Conservation (phyloP, 2,888 invertebrate genomes). For the Zygothrica quintamaculata region DNA sequence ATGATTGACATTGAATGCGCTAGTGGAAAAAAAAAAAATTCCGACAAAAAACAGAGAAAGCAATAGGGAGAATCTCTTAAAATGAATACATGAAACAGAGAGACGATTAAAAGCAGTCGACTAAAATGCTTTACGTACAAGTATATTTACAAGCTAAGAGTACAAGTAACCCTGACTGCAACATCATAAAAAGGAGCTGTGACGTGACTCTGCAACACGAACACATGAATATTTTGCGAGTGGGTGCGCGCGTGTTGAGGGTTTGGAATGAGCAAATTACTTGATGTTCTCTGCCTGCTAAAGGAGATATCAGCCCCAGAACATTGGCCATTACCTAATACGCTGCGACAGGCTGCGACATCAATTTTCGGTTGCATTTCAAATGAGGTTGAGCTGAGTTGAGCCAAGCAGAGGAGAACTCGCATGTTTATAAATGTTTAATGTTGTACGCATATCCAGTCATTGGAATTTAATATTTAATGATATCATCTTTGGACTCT, state of each 20-base stretch:
- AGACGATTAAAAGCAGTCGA: constrained; percentile 56
- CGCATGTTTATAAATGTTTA: constrained; percentile 46
- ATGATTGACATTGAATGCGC: constrained; percentile 63
- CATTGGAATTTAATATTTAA: constrained; percentile 67
- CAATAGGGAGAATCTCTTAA: constrained; percentile 1
- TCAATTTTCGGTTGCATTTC: constrained; percentile 78
- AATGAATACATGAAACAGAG: constrained; percentile 45
- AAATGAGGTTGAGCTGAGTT: too few species aligned
- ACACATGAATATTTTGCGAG: constrained; percentile 61
- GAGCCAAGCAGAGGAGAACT: constrained; percentile 37
- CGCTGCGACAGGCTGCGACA: constrained; percentile 67
- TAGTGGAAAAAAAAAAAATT: constrained; percentile 8
- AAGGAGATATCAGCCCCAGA: constrained; percentile 31
- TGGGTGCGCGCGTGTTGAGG: constrained; percentile 63
- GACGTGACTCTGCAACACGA: constrained; percentile 49
- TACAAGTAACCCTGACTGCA: constrained; percentile 37
- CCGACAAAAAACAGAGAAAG: not conserved
- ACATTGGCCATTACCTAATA: constrained; percentile 72
- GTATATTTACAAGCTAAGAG: not conserved
- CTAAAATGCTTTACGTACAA: constrained; percentile 35
- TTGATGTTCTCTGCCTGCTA: constrained; percentile 24
- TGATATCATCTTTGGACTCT: constrained; percentile 39
- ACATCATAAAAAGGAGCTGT: constrained; percentile 62
- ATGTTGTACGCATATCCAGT: constrained; percentile 44
- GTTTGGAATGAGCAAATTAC: constrained; percentile 43